Percentiles rank a stretch among this genome's conserved stretches.
Evolutionary conservation across 2,888 invertebrate species (phyloP).

Genomic region (Sphecodes monilicornis): DNA sequence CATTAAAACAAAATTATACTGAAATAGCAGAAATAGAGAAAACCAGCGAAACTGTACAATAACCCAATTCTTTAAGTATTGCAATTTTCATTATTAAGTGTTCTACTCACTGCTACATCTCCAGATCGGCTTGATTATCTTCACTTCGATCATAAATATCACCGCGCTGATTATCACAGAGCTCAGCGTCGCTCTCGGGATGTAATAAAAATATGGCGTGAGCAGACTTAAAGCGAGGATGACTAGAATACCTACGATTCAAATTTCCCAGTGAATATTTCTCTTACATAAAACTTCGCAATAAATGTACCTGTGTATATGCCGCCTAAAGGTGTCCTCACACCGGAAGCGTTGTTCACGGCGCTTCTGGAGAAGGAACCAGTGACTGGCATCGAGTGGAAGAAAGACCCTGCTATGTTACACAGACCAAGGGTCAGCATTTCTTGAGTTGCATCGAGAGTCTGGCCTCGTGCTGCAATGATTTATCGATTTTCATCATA

Average conservation of each 20-base stretch:
- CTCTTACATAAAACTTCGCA: neutral
- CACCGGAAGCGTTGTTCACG: slow-evolving; percentile 92
- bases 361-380: slow-evolving; percentile 92
- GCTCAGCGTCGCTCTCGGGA: slow-evolving; percentile 89
- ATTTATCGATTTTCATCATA: neutral
- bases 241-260: slow-evolving; percentile 87
- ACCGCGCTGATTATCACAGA: slow-evolving; percentile 93
- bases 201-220: slow-evolving; percentile 91
- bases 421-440: slow-evolving; percentile 91
- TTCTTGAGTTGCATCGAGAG: slow-evolving; percentile 92
- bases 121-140: slow-evolving; percentile 88
- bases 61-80: neutral
- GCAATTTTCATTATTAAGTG: neutral
- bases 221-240: slow-evolving; percentile 89
- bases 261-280: neutral
- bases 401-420: slow-evolving; percentile 90
- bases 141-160: slow-evolving; percentile 90
- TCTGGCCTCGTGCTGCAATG: slow-evolving; percentile 87
- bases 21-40: too few relatives aligned
- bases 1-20: too few relatives aligned
- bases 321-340: slow-evolving; percentile 91
- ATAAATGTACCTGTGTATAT: slow-evolving; percentile 88
- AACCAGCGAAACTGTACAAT: too few relatives aligned
- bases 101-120: slow-evolving; percentile 80
- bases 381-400: slow-evolving; percentile 91